phyloP scores from a whole-genome alignment of 2,113 vertebrate species.

The Caretta caretta region DNA sequence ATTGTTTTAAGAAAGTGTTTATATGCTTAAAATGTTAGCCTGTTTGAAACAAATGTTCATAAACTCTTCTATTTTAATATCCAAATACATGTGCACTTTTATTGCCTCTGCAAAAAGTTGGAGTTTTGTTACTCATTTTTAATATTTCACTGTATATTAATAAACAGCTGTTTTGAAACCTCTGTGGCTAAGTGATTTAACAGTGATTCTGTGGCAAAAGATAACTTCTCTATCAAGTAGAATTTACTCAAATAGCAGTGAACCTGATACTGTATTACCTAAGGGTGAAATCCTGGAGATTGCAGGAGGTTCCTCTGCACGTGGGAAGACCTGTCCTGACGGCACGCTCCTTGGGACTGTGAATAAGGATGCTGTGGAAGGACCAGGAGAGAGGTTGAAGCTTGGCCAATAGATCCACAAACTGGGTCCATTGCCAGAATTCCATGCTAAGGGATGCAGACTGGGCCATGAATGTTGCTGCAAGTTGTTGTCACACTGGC shows the following conservation, averaged over 20 bases:
- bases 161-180: constrained; percentile 73
- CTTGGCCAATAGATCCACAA: fast-evolving
- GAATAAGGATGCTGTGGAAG: not conserved
- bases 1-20: constrained; percentile 13
- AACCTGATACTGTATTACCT: not conserved
- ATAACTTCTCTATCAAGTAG: not conserved
- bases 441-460: not conserved
- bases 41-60: constrained; percentile 19
- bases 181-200: not conserved
- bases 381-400: not conserved
- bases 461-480: not conserved
- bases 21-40: constrained; percentile 46
- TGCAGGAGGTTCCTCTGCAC: not conserved
- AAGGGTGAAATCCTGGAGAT: not conserved
- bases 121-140: constrained; percentile 52
- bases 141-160: constrained; percentile 70
- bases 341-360: not conserved
- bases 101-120: constrained; percentile 53
- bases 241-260: not conserved
- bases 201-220: not conserved
- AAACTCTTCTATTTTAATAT: constrained; percentile 65
- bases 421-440: not conserved
- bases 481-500: not conserved
- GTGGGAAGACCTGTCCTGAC: not conserved
- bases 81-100: constrained; percentile 78